Conservation (phyloP, 2,113 vertebrate species). For the Tautogolabrus adspersus region DNA sequence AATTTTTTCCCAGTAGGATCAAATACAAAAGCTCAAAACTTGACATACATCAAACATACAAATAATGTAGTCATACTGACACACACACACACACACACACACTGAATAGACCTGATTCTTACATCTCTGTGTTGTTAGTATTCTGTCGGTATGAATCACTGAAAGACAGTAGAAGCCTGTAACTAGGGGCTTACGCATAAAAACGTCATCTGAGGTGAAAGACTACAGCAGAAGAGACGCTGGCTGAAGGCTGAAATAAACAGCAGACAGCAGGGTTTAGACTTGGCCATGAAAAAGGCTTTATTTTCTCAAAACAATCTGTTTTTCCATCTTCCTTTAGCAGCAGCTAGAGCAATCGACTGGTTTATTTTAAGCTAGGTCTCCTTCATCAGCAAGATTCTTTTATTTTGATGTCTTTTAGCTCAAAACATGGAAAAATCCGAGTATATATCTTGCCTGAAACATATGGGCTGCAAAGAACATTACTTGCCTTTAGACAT, state of each 20-base stretch:
- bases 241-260: slow-evolving; percentile 57
- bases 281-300: slow-evolving; percentile 17
- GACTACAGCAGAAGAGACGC: slow-evolving; percentile 30
- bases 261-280: slow-evolving; percentile 28
- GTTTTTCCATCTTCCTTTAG: neutral
- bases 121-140: slow-evolving; percentile 22
- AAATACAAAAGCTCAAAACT: too few relatives aligned
- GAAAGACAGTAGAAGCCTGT: slow-evolving; percentile 54
- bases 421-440: neutral
- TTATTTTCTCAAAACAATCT: neutral
- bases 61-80: neutral
- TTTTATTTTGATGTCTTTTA: neutral
- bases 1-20: too few relatives aligned
- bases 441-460: neutral
- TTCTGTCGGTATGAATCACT: slow-evolving; percentile 37
- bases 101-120: neutral
- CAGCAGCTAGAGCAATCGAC: neutral
- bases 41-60: too few relatives aligned
- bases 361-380: neutral
- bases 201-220: slow-evolving; percentile 56
- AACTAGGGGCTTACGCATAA: slow-evolving; percentile 48
- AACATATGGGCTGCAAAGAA: neutral
- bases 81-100: neutral
- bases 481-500: neutral
- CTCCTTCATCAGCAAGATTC: neutral